These are phyloP conservation scores for Colius striatus DNA, from an alignment of 2,113 vertebrate species.

Conservation along the genomic window DNA sequence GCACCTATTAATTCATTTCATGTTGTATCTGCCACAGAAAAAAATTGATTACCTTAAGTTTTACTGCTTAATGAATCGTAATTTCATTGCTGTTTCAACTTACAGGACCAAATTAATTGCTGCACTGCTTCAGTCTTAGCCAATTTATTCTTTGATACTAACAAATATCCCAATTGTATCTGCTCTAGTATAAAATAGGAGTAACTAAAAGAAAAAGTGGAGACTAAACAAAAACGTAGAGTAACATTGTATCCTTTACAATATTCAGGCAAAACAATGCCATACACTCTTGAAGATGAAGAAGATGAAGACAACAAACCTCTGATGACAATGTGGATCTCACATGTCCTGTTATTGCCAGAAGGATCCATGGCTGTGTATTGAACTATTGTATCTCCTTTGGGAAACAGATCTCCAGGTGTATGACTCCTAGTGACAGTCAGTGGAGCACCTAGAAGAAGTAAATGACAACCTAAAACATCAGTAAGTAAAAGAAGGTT, in stretches of 20 bases:
- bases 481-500: not conserved
- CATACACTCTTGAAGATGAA: not conserved
- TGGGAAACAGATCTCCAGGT: slow-evolving; percentile 86
- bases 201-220: not conserved
- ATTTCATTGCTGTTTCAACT: not conserved
- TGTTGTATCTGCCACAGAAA: not conserved
- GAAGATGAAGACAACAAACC: slow-evolving; percentile 73
- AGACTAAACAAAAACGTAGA: not conserved
- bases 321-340: slow-evolving; percentile 89
- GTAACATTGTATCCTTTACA: not conserved
- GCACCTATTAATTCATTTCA: not conserved
- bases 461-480: not conserved
- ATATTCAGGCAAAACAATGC: not conserved
- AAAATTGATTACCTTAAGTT: not conserved
- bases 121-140: not conserved
- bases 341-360: slow-evolving; percentile 92
- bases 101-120: not conserved
- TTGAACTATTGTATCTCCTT: slow-evolving; percentile 86
- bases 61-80: not conserved
- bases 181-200: not conserved
- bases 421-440: slow-evolving; percentile 83
- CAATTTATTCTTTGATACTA: not conserved
- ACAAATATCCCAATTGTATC: not conserved
- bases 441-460: slow-evolving; percentile 79
- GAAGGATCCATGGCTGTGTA: slow-evolving; percentile 89